These are phyloP conservation scores for Sebastes oblongus DNA, from an alignment of 2,797 vertebrate genomes.

Conservation along the genomic window DNA sequence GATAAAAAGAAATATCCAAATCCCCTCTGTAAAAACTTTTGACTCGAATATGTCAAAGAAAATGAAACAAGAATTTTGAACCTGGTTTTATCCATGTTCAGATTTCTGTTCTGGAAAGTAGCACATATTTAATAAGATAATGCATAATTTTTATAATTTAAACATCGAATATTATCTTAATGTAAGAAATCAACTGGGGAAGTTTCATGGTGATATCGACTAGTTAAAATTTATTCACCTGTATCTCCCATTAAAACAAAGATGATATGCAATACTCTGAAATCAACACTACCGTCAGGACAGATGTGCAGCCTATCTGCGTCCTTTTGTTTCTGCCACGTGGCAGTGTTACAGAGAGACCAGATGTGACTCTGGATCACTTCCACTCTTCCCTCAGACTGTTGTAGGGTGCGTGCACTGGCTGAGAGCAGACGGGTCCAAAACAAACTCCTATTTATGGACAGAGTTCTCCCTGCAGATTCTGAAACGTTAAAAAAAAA, in stretches of 20 bases:
- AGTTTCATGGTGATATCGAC: no score
- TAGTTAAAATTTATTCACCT: no score
- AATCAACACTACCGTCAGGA: background rate
- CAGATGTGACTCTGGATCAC: conserved; percentile 78
- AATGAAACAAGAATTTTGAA: no score
- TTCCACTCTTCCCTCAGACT: conserved; percentile 62
- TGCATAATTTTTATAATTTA: no score
- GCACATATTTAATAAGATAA: no score
- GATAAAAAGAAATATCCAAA: no score
- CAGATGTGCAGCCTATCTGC: background rate
- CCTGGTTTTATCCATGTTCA: no score
- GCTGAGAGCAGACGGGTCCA: conserved; percentile 31
- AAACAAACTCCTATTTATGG: conserved; percentile 39
- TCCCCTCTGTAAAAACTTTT: no score
- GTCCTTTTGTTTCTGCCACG: conserved; percentile 76
- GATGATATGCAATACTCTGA: background rate
- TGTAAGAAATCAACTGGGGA: no score
- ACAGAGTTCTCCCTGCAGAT: background rate
- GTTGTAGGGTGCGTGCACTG: conserved; percentile 16
- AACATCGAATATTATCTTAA: no score
- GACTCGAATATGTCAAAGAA: no score
- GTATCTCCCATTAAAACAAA: background rate
- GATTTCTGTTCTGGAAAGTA: no score
- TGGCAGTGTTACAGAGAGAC: conserved; percentile 76
- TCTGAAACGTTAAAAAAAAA: background rate